A percentile compares a stretch with the other conserved stretches of the same genome.
Conservation (phyloP, 1,140 invertebrate species). For the Monomorium pharaonis region DNA sequence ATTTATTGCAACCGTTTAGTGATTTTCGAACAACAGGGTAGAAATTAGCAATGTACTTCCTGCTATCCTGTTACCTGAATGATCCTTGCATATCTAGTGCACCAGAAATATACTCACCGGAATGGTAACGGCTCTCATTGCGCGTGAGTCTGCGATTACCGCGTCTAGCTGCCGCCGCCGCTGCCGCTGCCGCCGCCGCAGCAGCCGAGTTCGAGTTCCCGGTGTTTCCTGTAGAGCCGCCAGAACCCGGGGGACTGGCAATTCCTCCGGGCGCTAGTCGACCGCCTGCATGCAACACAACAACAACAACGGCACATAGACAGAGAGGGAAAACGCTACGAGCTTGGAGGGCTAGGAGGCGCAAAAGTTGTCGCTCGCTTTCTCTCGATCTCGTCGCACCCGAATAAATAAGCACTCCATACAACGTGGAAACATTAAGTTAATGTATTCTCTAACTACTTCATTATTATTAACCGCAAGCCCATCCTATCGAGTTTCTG, state of each 20-base stretch:
- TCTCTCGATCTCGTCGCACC: neutral
- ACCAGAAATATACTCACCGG: slow-evolving; percentile 89
- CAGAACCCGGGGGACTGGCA: slow-evolving; percentile 83
- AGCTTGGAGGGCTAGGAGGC: neutral
- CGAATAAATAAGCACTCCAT: slow-evolving; percentile 14
- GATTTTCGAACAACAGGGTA: neutral
- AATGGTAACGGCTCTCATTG: slow-evolving; percentile 98
- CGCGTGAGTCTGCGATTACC: slow-evolving; percentile 95
- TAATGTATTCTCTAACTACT: neutral
- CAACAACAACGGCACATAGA: slow-evolving; percentile 81
- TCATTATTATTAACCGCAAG: neutral
- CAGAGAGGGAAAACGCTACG: slow-evolving; percentile 71
- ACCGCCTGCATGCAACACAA: slow-evolving; percentile 84
- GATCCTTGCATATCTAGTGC: neutral
- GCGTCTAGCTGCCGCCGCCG: slow-evolving; percentile 86
- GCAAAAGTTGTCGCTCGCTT: slow-evolving; percentile 8
- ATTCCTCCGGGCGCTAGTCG: slow-evolving; percentile 83
- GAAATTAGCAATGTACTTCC: neutral
- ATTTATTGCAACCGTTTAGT: neutral
- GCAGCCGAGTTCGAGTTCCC: slow-evolving; percentile 85
- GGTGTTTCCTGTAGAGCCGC: slow-evolving; percentile 84
- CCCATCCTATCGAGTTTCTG: neutral
- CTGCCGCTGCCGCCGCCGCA: slow-evolving; percentile 35
- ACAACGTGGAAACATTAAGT: neutral
- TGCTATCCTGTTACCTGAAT: neutral